Conservation (phyloP, 2,113 vertebrate genomes). For the Delphinus delphis region DNA sequence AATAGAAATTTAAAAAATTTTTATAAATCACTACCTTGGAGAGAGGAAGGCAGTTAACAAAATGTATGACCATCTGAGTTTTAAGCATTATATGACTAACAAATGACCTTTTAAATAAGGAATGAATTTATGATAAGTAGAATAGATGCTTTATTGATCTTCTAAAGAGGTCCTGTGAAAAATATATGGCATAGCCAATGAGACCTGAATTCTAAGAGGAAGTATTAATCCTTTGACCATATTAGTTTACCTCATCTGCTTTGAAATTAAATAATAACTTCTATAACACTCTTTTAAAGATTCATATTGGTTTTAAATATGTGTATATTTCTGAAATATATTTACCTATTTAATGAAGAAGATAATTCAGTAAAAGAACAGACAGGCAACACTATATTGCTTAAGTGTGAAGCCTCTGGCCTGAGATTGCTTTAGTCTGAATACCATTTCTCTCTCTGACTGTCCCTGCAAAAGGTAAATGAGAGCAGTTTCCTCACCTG, state of each 20-base stretch:
- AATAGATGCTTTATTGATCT: constrained; percentile 65
- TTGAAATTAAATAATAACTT: constrained; percentile 48
- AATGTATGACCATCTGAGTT: background rate
- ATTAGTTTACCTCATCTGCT: background rate
- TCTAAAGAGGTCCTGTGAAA: background rate
- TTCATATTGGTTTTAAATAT: background rate
- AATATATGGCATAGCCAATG: background rate
- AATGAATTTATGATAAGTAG: constrained; percentile 38
- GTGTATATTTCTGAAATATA: background rate
- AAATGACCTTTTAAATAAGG: constrained; percentile 19
- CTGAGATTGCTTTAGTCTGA: background rate
- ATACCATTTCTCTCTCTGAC: background rate
- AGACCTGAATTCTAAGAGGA: background rate
- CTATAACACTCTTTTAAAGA: background rate
- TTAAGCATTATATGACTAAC: background rate
- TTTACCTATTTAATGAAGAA: background rate
- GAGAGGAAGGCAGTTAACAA: background rate
- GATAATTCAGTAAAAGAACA: background rate
- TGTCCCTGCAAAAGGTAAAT: background rate
- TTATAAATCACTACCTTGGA: constrained; percentile 19
- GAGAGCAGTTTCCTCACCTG: background rate
- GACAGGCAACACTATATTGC: background rate
- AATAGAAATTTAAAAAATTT: background rate
- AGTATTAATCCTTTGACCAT: constrained; percentile 17
- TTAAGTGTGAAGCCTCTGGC: background rate